Percentiles rank a stretch among this genome's conserved stretches.
phyloP scores from a whole-genome alignment of 2,113 vertebrate species.

The Lepisosteus osseus region DNA sequence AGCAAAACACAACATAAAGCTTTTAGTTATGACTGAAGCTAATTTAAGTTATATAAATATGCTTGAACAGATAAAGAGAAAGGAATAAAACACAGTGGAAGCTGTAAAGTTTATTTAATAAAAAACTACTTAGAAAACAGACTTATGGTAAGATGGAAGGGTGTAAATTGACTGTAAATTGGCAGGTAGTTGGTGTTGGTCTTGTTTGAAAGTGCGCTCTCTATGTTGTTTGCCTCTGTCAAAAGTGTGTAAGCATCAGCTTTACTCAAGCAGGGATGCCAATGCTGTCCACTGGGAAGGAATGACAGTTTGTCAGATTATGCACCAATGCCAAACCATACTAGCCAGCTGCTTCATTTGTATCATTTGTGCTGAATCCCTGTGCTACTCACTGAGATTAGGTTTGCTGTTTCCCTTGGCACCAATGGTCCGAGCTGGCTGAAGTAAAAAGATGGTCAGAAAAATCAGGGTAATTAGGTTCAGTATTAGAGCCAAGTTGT shows the following conservation, averaged over 20 bases:
- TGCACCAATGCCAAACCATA: not conserved
- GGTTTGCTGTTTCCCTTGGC: not conserved
- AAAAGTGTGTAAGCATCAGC: too few species aligned
- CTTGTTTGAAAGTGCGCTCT: too few species aligned
- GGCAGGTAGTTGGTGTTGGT: too few species aligned
- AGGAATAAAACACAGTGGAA: too few species aligned
- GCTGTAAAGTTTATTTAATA: too few species aligned
- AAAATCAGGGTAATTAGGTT: constrained; percentile 19
- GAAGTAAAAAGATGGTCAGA: not conserved
- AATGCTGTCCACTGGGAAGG: not conserved
- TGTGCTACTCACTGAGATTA: not conserved
- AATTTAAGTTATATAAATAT: not conserved
- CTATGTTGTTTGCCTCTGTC: too few species aligned
- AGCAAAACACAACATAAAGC: not conserved
- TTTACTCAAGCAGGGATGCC: too few species aligned
- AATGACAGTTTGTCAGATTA: constrained; percentile 12
- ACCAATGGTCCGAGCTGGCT: not conserved
- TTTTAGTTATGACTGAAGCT: not conserved
- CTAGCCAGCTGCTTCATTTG: constrained; percentile 6
- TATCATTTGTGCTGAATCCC: not conserved
- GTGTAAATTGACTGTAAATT: too few species aligned
- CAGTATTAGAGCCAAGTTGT: not conserved
- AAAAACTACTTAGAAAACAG: too few species aligned
- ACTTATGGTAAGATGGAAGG: too few species aligned
- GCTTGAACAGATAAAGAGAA: not conserved